Base-by-base conservation (phyloP, 1,140 invertebrate species). In the Bombyx mandarina region DNA sequence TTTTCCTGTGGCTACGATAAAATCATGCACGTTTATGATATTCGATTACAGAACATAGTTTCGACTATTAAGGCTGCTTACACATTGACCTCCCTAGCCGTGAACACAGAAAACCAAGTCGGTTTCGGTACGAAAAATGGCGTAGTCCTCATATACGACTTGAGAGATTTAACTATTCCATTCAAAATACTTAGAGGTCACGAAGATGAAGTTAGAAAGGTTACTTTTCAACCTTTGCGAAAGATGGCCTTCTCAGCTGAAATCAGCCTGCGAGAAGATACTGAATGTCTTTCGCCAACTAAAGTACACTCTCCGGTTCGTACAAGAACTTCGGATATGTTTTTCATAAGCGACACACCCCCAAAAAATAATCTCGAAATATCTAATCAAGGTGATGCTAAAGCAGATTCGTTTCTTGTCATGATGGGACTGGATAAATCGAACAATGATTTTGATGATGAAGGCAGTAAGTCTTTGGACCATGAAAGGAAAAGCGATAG, bases 1-100 rank as follows among this genome's bases (percentile, higher is more conserved):
- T 52, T 86, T 2, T 88, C 88, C 2, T 70, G 78, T 72, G 84
- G 86, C 0, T 88, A 75, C 70, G 88, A 89, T 66, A 88, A 86
- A 71, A 71, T 80, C 45, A 77, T 87, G 68, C 74, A 86, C 73
- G 70, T 88, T 0, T 88, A 88, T 69, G 88, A 89, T 64, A 70
- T 83, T 46, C 74, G 82, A 68, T 60, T 86, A 50, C 78, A 85
- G 69, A 80, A 80, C 68, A 73, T 86, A 58, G 83, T 88, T 6
- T 79, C 79, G 6, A 82, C 83, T 5, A 73, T 85, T n/a, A 72
- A 68, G 52, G 86, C 86, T 8, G 66, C 80, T 53, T 74, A 77
- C 57, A 79, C 77, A 43, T 64, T 89, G 10, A 84, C 84, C 53
- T 86, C 84, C 35, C 55, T 89, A 43, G 81, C 86, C 46, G 77